These are phyloP conservation scores for Orientallactaga bullata DNA, from an alignment of 2,113 vertebrate genomes.

Conservation along the genomic window DNA sequence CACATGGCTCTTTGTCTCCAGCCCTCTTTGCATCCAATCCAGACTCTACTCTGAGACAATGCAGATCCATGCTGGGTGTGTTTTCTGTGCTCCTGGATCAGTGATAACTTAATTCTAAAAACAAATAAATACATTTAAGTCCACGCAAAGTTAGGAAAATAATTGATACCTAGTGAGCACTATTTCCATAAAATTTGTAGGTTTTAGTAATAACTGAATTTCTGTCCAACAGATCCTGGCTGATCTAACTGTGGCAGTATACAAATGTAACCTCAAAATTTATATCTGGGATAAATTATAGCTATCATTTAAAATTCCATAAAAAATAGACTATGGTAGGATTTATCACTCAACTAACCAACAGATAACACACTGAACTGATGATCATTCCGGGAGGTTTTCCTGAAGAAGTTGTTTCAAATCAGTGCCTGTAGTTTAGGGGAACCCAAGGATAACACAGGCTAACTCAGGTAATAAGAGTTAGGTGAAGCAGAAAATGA, in stretches of 20 bases:
- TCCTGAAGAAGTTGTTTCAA: background rate
- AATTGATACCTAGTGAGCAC: background rate
- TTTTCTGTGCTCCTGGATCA: background rate
- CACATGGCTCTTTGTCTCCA: background rate
- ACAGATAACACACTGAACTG: background rate
- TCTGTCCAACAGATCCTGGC: background rate
- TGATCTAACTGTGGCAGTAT: background rate
- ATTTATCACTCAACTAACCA: background rate
- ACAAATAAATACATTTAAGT: background rate
- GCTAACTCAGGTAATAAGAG: background rate
- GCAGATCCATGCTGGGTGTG: background rate
- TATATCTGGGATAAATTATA: background rate
- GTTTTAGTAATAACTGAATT: background rate
- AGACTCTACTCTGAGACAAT: background rate
- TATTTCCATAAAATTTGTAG: background rate
- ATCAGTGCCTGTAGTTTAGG: background rate
- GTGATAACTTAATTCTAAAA: background rate
- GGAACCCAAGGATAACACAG: background rate
- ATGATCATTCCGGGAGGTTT: background rate
- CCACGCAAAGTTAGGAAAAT: background rate
- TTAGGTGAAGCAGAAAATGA: background rate
- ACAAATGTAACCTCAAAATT: background rate
- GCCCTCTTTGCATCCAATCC: background rate
- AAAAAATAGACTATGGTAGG: background rate
- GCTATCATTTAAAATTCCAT: background rate